phyloP scores from a whole-genome alignment of 2,113 vertebrate genomes.

The Artemisiospiza belli region DNA sequence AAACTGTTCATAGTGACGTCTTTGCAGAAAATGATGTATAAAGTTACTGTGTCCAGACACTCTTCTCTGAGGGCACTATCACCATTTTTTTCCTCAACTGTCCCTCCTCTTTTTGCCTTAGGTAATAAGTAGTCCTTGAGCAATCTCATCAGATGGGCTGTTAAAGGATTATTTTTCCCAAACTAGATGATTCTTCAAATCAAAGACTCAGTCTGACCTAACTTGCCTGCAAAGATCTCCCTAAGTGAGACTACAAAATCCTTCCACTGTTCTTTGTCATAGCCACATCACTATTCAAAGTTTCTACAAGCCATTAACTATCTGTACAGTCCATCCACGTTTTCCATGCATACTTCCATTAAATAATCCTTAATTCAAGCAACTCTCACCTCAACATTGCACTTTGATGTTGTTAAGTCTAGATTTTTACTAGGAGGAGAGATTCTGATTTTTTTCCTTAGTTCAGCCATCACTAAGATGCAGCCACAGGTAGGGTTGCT shows the following conservation, averaged over 20 bases:
- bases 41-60: neutral
- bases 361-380: neutral
- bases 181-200: neutral
- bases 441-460: neutral
- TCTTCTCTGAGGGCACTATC: neutral
- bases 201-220: neutral
- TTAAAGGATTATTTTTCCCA: neutral
- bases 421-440: neutral
- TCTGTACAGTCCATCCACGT: neutral
- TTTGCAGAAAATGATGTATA: neutral
- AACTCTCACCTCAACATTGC: neutral
- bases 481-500: neutral
- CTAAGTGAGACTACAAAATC: neutral
- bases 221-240: neutral
- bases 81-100: neutral
- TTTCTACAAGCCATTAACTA: neutral
- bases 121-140: neutral
- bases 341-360: neutral
- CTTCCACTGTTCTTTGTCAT: neutral
- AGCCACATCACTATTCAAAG: neutral
- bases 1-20: neutral
- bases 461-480: neutral
- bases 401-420: neutral
- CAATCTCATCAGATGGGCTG: neutral
- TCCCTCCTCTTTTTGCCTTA: neutral